A percentile compares a stretch with the other conserved stretches of the same genome.
Conservation (phyloP, 2,888 invertebrate species). For the Nephrotoma appendiculata region DNA sequence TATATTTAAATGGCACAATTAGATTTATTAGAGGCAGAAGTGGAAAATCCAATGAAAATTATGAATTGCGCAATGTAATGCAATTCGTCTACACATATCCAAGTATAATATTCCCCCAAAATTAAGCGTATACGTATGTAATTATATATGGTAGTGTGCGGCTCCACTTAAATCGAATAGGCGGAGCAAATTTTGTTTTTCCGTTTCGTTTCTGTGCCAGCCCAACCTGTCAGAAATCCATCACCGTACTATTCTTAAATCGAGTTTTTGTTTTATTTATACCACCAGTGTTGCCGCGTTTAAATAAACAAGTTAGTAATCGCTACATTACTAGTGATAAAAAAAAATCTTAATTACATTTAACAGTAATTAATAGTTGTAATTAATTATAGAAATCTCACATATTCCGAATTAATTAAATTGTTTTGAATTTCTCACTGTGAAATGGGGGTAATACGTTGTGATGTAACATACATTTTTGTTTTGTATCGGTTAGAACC, state of each 20-base stretch:
- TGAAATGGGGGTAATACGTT: not conserved
- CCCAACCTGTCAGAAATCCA: not conserved
- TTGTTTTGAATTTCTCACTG: not conserved
- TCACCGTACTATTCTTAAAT: not conserved
- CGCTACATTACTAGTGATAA: not conserved
- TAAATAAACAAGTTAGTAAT: not conserved
- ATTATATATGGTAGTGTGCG: not conserved
- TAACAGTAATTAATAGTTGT: not conserved
- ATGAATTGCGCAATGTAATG: constrained; percentile 1
- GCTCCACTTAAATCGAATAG: not conserved
- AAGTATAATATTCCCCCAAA: not conserved
- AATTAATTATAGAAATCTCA: not conserved
- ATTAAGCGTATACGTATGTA: not conserved
- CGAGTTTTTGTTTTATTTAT: not conserved
- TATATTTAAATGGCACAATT: not conserved
- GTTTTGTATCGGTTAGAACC: not conserved
- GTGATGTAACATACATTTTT: not conserved
- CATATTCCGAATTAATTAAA: not conserved
- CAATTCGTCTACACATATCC: not conserved
- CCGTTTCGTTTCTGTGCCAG: not conserved
- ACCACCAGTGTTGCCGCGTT: not conserved
- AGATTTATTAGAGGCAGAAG: not conserved
- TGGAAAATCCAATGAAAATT: constrained; percentile 1
- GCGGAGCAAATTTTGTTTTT: not conserved
- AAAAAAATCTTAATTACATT: not conserved